Evolutionary conservation across 2,797 vertebrate species (phyloP).

Genomic region (Silurus lanzhouensis): DNA sequence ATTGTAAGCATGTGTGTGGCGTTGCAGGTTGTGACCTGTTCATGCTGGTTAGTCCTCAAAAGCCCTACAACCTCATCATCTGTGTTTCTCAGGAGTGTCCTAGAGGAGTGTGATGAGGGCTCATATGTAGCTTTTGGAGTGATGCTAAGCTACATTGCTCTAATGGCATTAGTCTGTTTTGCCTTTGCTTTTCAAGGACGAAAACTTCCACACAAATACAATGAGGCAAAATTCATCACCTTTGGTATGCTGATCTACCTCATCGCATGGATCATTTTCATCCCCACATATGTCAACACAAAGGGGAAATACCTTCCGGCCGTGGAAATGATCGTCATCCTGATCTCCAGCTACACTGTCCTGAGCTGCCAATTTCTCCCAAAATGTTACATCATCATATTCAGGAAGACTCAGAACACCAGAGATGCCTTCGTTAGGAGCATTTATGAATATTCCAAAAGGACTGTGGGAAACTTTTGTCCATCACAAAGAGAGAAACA

Average conservation of each 20-base stretch:
- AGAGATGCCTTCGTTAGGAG: conserved; percentile 81
- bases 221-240: conserved; percentile 89
- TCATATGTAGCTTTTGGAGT: conserved; percentile 79
- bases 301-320: conserved; percentile 83
- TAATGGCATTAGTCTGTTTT: conserved; percentile 84
- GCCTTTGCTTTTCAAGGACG: conserved; percentile 86
- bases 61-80: conserved; percentile 68
- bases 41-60: conserved; percentile 79
- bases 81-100: conserved; percentile 66
- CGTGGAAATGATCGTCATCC: conserved; percentile 87
- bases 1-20: conserved; percentile 74
- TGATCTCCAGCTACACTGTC: conserved; percentile 88
- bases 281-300: conserved; percentile 82
- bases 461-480: conserved; percentile 46
- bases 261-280: conserved; percentile 87
- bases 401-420: conserved; percentile 84
- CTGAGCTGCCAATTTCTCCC: conserved; percentile 87
- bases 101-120: conserved; percentile 82
- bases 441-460: conserved; percentile 80
- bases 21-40: conserved; percentile 77
- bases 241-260: conserved; percentile 91
- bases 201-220: conserved; percentile 88
- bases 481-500: neutral
- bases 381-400: conserved; percentile 88
- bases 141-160: conserved; percentile 82